Evolutionary conservation across 2,888 invertebrate genomes (phyloP).

Genomic region (Branchipolynoe longqiensis): DNA sequence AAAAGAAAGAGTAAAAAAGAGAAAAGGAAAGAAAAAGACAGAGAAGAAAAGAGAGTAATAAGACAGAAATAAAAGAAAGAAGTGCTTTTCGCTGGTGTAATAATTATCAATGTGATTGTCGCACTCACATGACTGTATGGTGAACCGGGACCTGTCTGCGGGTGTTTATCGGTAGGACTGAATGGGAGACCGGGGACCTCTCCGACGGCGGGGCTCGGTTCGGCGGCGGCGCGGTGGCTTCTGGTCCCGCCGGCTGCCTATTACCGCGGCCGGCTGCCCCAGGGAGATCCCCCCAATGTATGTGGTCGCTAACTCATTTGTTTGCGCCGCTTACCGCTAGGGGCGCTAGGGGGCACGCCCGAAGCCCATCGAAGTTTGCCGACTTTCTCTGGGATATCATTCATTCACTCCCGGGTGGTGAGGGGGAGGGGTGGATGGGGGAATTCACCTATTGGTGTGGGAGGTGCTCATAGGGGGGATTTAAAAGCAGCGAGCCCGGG

Average conservation of each 20-base stretch:
- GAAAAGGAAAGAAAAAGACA: too few species aligned
- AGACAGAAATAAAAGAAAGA: too few species aligned
- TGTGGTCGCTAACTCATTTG: slow-evolving; percentile 13
- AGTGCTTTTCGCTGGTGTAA: too few species aligned
- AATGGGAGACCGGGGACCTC: too few species aligned
- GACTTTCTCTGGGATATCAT: slow-evolving; percentile 38
- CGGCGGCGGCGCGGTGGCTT: too few species aligned
- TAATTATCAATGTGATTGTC: too few species aligned
- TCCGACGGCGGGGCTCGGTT: too few species aligned
- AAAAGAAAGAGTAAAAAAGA: too few species aligned
- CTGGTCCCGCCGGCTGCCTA: neutral
- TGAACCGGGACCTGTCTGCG: too few species aligned
- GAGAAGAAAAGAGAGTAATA: too few species aligned
- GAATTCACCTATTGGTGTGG: neutral
- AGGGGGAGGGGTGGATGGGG: neutral
- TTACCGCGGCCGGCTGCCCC: neutral
- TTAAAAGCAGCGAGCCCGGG: slow-evolving; percentile 37
- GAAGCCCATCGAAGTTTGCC: slow-evolving; percentile 32
- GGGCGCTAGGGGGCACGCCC: slow-evolving; percentile 12
- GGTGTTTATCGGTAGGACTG: too few species aligned
- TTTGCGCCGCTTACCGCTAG: neutral
- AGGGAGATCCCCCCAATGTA: neutral
- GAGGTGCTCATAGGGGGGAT: neutral
- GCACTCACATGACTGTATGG: too few species aligned
- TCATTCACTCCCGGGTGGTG: neutral